Evolutionary conservation across 1,140 invertebrate species (phyloP), one percentile per base, ranked within the genome.

Genomic region (Sycophila sp.): DNA sequence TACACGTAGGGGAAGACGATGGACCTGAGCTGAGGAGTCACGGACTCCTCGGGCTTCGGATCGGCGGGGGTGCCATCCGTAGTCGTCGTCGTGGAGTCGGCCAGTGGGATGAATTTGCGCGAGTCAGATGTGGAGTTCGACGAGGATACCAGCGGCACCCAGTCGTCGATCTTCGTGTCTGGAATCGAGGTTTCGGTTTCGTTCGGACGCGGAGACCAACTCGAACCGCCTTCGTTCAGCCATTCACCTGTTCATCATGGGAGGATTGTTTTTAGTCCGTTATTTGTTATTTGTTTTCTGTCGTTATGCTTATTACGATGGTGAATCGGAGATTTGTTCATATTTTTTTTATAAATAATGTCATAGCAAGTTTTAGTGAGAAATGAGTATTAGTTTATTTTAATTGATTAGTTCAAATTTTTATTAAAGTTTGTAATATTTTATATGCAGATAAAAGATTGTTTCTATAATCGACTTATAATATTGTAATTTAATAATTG

Each of bases 1-100:
- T 86, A 85, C 2, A 79, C 80, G 42, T 85, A 86, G 0, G 85
- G 84, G 51, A 85, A 86, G 6, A 83, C 74, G 56, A 85, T 78
- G 5, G 79, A 64, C 11, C 76, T 76, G 22, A 60, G 2, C 5
- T 73, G 51, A 28, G 67, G 2, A 28, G 40, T 0, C 45, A 76
- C 72, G n/a, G n/a, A n/a, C n/a, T n/a, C n/a, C n/a, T n/a, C n/a
- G n/a, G n/a, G n/a, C 40, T 77, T 64, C 32, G 60, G 71, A 5
- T 79, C 76, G 0, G 65, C 60, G 4, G 59, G 74, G 0, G 65
- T 40, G 4, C 70, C 30, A 13, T 78, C 77, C 4, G 63, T 66
- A 0, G 56, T 76, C 10, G 73, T 69, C 4, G 64, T 51, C n/a
- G 24, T 65, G 60, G 11, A 70, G 55, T 34, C 34, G 59, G 58